These are phyloP conservation scores for Liparis tanakae DNA, from an alignment of 2,797 vertebrate genomes.

Conservation along the genomic window DNA sequence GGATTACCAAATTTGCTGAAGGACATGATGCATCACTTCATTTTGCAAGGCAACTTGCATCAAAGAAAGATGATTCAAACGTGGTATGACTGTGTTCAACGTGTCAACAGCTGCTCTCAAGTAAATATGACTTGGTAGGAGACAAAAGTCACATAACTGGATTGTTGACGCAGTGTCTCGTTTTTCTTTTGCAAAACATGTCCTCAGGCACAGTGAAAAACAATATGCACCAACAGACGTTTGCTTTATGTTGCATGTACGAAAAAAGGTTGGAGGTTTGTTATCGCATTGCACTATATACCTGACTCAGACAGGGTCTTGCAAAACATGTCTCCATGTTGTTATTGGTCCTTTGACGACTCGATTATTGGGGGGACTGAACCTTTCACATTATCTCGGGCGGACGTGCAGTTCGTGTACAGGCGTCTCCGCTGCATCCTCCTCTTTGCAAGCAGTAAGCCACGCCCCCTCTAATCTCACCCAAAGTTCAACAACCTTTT, in stretches of 20 bases:
- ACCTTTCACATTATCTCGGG: slow-evolving; percentile 46
- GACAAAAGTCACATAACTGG: slow-evolving; percentile 26
- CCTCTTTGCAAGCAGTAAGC: slow-evolving; percentile 12
- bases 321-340: slow-evolving; percentile 61
- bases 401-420: slow-evolving; percentile 39
- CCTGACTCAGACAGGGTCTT: slow-evolving; percentile 20
- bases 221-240: neutral
- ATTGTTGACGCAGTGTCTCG: slow-evolving; percentile 21
- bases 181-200: neutral
- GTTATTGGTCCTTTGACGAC: slow-evolving; percentile 39
- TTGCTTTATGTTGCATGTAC: slow-evolving; percentile 30
- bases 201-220: slow-evolving; percentile 12
- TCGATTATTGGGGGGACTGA: slow-evolving; percentile 35
- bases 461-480: slow-evolving; percentile 48
- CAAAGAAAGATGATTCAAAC: slow-evolving; percentile 58
- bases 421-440: neutral
- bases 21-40: slow-evolving; percentile 60
- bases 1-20: slow-evolving; percentile 60
- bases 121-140: slow-evolving; percentile 39
- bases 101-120: slow-evolving; percentile 54
- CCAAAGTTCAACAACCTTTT: slow-evolving; percentile 45
- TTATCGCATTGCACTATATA: slow-evolving; percentile 21
- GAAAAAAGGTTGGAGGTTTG: neutral
- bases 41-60: slow-evolving; percentile 63
- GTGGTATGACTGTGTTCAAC: slow-evolving; percentile 56